Percentiles rank a stretch among this genome's conserved stretches.
Evolutionary conservation across 2,113 vertebrate genomes (phyloP).

Genomic region (Forbesichthys agassizii): DNA sequence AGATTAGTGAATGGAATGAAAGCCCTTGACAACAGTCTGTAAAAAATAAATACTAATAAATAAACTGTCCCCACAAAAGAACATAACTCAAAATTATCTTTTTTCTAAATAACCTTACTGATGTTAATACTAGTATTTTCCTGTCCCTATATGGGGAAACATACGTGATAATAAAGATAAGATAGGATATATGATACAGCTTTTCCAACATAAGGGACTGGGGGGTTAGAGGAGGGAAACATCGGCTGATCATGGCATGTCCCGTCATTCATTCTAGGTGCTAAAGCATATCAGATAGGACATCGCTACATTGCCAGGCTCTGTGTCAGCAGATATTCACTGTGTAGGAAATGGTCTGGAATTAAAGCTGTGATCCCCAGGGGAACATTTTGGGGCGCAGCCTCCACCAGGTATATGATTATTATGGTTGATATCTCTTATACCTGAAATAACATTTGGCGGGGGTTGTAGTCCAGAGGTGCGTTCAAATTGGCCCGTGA

Average conservation of each 20-base stretch:
- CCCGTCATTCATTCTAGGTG: constrained; percentile 38
- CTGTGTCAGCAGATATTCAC: constrained; percentile 62
- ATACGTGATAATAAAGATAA: neutral
- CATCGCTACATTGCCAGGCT: constrained; percentile 65
- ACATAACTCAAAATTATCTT: too few relatives aligned
- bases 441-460: too few relatives aligned
- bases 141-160: too few relatives aligned
- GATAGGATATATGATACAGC: neutral
- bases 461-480: too few relatives aligned
- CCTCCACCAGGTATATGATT: too few relatives aligned
- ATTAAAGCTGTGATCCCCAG: constrained; percentile 2
- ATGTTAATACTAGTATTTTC: too few relatives aligned
- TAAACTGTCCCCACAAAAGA: neutral
- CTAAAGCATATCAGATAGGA: constrained; percentile 73
- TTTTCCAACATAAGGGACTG: neutral
- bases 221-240: constrained; percentile 15
- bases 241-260: constrained; percentile 5
- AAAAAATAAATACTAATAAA: neutral
- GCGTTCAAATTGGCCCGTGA: too few relatives aligned
- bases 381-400: constrained; percentile 4
- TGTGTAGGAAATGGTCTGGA: neutral
- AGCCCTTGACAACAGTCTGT: constrained; percentile 10
- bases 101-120: too few relatives aligned
- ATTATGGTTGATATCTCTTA: too few relatives aligned
- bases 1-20: constrained; percentile 57